Evolutionary conservation across 2,797 vertebrate genomes (phyloP).

Genomic region (Dipus sagitta): DNA sequence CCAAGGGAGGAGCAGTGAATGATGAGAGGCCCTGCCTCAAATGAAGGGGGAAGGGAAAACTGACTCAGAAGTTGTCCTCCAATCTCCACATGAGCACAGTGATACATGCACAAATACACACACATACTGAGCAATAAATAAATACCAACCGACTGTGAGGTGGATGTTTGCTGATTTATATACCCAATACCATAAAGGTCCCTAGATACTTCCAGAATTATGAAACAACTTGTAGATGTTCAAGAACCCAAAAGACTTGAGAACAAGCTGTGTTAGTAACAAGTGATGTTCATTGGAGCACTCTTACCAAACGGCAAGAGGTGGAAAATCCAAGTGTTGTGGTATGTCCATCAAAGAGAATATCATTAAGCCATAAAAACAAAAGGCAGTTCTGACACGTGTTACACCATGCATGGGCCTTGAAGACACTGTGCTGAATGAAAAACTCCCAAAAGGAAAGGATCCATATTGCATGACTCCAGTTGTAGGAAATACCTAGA

Average conservation of each 20-base stretch:
- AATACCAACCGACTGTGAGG: no score
- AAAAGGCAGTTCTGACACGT: neutral
- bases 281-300: neutral
- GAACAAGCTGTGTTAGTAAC: neutral
- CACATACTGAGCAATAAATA: no score
- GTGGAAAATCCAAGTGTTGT: neutral
- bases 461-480: no score
- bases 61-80: no score
- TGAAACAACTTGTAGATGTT: neutral
- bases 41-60: no score
- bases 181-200: neutral
- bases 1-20: no score
- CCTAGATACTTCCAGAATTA: neutral
- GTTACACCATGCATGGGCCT: no score
- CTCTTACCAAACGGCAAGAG: neutral
- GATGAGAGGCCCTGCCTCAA: no score
- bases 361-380: neutral
- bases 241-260: neutral
- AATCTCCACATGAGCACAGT: no score
- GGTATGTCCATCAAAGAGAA: neutral
- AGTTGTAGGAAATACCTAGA: no score
- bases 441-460: no score
- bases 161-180: neutral
- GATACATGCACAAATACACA: no score
- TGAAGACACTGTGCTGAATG: neutral